phyloP scores from a whole-genome alignment of 2,113 vertebrate species.

The Daubentonia madagascariensis region DNA sequence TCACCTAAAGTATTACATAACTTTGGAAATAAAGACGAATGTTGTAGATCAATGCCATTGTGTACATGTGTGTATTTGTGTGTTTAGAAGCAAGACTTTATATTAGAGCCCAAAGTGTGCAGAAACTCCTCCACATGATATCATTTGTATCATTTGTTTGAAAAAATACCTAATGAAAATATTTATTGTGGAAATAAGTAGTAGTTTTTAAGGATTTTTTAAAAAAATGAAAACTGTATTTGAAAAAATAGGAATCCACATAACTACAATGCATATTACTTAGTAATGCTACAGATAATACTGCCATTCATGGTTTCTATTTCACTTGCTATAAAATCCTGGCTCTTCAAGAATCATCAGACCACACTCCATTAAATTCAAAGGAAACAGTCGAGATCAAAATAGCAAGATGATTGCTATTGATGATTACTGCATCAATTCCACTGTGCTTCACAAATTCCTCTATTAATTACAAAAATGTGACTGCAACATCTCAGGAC shows the following conservation, averaged over 20 bases:
- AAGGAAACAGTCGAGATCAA: not conserved
- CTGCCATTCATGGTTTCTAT: not conserved
- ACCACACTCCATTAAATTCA: not conserved
- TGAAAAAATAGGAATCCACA: not conserved
- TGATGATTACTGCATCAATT: not conserved
- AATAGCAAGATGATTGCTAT: not conserved
- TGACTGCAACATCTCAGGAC: not conserved
- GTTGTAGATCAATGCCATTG: not conserved
- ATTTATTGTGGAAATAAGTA: not conserved
- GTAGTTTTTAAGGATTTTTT: not conserved
- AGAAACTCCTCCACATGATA: not conserved
- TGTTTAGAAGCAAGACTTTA: not conserved
- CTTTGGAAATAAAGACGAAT: not conserved
- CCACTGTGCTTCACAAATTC: not conserved
- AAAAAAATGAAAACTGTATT: not conserved
- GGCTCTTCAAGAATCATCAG: not conserved
- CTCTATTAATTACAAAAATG: constrained; percentile 28
- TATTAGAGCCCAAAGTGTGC: not conserved
- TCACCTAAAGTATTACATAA: not conserved
- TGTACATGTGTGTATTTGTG: not conserved
- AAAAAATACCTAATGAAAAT: not conserved
- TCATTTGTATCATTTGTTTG: not conserved
- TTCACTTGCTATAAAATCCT: not conserved
- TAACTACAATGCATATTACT: not conserved
- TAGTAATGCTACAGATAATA: not conserved